A percentile compares a stretch with the other conserved stretches of the same genome.
phyloP scores from a whole-genome alignment of 1,140 invertebrate genomes.

The Drosophila albomicans region DNA sequence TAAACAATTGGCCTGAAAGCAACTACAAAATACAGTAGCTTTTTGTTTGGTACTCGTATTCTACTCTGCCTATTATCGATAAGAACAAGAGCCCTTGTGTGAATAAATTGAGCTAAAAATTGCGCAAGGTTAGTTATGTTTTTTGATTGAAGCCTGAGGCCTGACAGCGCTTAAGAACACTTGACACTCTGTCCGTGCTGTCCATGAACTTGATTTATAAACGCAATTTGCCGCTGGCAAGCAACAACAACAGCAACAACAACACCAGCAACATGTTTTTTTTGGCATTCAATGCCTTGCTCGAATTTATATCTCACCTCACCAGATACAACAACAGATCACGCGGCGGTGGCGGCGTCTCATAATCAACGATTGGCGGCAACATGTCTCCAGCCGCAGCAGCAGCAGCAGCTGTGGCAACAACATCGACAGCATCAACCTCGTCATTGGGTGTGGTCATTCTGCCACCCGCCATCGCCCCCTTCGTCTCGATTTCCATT shows the following conservation, averaged over 20 bases:
- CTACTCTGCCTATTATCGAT: background rate
- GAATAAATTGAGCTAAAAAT: constrained; percentile 55
- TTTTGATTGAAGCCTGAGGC: constrained; percentile 45
- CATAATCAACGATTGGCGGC: constrained; percentile 84
- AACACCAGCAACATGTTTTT: constrained; percentile 41
- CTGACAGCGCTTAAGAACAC: constrained; percentile 66
- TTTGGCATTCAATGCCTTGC: constrained; percentile 26
- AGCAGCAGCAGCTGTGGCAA: constrained; percentile 15
- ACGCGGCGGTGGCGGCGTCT: constrained; percentile 86
- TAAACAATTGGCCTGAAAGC: background rate
- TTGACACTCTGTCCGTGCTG: constrained; percentile 63
- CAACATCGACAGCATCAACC: constrained; percentile 29
- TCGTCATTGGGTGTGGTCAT: constrained; percentile 55
- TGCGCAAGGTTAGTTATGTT: constrained; percentile 73
- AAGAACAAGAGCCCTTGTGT: constrained; percentile 2
- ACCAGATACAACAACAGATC: constrained; percentile 88
- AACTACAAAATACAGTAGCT: background rate
- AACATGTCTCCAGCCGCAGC: constrained; percentile 63
- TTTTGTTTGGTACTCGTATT: background rate
- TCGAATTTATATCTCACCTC: constrained; percentile 85
- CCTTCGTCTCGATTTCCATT: constrained; percentile 81
- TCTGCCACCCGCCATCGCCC: constrained; percentile 21
- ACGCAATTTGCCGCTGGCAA: constrained; percentile 46
- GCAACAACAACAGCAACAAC: constrained; percentile 37
- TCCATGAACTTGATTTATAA: constrained; percentile 81